Percentiles rank a stretch among this genome's conserved stretches.
phyloP scores from a whole-genome alignment of 2,888 invertebrate genomes.

The Mayetiola destructor region DNA sequence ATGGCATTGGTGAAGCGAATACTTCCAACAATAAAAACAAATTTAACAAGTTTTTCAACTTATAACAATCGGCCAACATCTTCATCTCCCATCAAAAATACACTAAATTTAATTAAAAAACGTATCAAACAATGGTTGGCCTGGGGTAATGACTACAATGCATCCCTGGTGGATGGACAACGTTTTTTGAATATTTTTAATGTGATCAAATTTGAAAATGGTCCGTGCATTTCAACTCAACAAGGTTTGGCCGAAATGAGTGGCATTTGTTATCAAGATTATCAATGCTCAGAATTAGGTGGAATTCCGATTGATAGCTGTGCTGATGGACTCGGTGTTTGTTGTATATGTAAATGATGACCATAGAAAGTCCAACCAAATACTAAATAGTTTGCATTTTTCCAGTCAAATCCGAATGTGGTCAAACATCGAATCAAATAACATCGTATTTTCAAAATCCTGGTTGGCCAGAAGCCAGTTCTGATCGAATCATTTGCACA shows the following conservation, averaged over 20 bases:
- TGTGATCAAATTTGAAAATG: constrained; percentile 54
- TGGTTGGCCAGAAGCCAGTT: constrained; percentile 45
- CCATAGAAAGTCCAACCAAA: not conserved
- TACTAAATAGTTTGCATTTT: not conserved
- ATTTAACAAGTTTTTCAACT: not conserved
- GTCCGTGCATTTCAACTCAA: constrained; percentile 37
- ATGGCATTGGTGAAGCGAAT: not conserved
- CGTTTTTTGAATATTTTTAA: constrained; percentile 54
- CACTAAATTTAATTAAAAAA: constrained; percentile 20
- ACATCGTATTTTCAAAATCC: constrained; percentile 60
- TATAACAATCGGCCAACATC: not conserved
- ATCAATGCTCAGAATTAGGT: constrained; percentile 47
- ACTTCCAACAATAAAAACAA: not conserved
- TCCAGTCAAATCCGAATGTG: constrained; percentile 51
- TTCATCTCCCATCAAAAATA: not conserved
- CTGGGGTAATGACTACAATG: not conserved
- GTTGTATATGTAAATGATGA: constrained; percentile 55
- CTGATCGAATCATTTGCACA: constrained; percentile 47
- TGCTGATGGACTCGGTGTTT: constrained; percentile 57
- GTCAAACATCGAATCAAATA: constrained; percentile 44
- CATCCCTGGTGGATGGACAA: constrained; percentile 19
- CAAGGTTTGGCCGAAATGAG: constrained; percentile 41
- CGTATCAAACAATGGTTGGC: constrained; percentile 22
- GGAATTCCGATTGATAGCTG: constrained; percentile 52
- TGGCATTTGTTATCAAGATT: constrained; percentile 54